phyloP scores from a whole-genome alignment of 2,888 invertebrate genomes.

The Hipparchia semele region DNA sequence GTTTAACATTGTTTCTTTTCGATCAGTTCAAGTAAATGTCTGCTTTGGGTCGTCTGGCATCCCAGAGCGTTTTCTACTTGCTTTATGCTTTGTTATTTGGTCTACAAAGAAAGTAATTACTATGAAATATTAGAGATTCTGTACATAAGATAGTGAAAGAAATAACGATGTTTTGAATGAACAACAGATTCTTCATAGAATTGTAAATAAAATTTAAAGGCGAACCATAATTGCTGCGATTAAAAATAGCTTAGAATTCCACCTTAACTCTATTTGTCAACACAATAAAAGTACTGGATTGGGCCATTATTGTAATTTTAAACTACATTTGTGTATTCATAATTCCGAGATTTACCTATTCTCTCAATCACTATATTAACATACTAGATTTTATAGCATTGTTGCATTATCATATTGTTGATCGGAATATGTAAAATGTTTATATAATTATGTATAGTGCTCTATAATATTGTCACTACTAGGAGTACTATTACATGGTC shows the following conservation, averaged over 20 bases:
- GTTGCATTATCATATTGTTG: background rate
- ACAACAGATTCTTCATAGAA: background rate
- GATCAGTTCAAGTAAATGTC: conserved; percentile 66
- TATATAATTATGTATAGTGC: background rate
- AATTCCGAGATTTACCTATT: background rate
- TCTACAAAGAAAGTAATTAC: background rate
- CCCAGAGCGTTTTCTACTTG: conserved; percentile 51
- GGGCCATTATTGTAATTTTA: too few relatives aligned
- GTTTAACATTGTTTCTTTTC: conserved; percentile 76
- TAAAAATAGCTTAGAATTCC: background rate
- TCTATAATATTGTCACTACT: background rate
- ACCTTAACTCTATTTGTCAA: background rate
- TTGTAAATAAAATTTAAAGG: background rate
- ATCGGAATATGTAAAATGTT: background rate
- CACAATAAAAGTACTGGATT: background rate
- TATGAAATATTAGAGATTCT: background rate
- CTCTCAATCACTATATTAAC: background rate
- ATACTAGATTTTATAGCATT: background rate
- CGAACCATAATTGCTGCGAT: background rate
- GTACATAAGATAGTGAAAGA: background rate
- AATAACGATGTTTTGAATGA: background rate
- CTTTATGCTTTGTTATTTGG: conserved; percentile 23
- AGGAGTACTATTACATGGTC: background rate
- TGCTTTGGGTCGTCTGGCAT: conserved; percentile 57
- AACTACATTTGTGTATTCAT: background rate